Conservation (phyloP, 2,888 invertebrate genomes). For the Smittia aterrima region DNA sequence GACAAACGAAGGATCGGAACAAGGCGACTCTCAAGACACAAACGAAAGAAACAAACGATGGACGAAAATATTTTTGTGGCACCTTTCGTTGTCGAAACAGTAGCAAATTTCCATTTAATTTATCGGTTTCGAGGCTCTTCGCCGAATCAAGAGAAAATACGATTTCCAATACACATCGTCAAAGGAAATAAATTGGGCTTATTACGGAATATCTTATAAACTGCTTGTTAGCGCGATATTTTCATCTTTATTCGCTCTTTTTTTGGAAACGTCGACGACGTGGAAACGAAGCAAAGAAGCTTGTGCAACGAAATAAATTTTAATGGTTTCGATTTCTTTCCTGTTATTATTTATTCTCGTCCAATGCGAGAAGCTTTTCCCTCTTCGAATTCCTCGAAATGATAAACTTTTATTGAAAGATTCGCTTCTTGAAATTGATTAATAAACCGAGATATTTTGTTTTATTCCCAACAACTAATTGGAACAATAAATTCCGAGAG, state of each 20-base stretch:
- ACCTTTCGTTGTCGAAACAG: constrained; percentile 9
- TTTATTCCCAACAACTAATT: constrained; percentile 21
- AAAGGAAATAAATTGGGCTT: constrained; percentile 39
- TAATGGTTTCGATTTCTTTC: constrained; percentile 4
- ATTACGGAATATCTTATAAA: constrained; percentile 24
- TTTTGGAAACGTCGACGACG: neutral
- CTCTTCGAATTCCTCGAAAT: neutral
- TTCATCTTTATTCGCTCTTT: constrained; percentile 22
- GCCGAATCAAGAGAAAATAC: neutral
- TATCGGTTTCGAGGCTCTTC: constrained; percentile 8
- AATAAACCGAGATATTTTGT: constrained; percentile 39
- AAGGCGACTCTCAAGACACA: too few relatives aligned
- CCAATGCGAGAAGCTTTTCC: neutral
- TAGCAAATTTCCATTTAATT: constrained; percentile 38
- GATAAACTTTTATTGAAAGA: constrained; percentile 1
- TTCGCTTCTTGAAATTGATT: constrained; percentile 25
- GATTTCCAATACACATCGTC: constrained; percentile 2
- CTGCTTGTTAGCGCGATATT: constrained; percentile 40
- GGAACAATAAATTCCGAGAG: constrained; percentile 29
- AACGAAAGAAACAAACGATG: too few relatives aligned
- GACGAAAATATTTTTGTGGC: neutral
- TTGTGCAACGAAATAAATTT: constrained; percentile 5
- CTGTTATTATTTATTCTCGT: constrained; percentile 1
- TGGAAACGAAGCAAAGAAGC: neutral
- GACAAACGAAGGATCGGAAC: too few relatives aligned